Base-by-base conservation (phyloP, 2,113 vertebrate genomes). In the Mystacornis crossleyi region DNA sequence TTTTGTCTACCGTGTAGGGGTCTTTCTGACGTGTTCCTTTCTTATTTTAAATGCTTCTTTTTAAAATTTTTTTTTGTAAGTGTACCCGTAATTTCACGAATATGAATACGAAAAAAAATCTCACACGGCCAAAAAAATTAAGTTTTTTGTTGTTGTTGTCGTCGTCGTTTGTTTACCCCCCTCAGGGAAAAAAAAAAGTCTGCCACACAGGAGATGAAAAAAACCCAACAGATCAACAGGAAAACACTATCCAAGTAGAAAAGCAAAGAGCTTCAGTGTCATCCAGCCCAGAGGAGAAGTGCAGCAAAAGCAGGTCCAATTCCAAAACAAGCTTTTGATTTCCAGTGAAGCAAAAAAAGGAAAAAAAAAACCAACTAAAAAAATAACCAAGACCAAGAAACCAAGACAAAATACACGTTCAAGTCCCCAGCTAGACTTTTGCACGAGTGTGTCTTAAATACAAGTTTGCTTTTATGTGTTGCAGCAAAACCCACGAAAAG, bases 81-180 rank as follows among this genome's bases (percentile, higher is more conserved):
- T 98, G 97, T 98, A 98, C 98, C 98, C 98, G 98, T 99, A 98
- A 98, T 98, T 96, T 97, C 95, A 97, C 93, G 89, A 97, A 94
- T 95, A 91, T 97, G 84, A 98, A 97, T 97, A 90, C 80, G 95
- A 96, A 97, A 97, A 92, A 92, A 95, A 97, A 97, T 97, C 95
- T 97, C 95, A 96, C 95, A 88, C 96, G 97, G 97, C 97, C 78
- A 89, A 96, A 96, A 95, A 94, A 79, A 61, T 16, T 20, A 69
- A 78, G 42, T 36, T 88, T 81, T 58, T 60, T 50, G 61, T 81
- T 81, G 70, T 65, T 31, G 47, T 71, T 8, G 78, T 58, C 29
- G 87, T 58, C 29, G 87, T 82, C 47, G 82, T 86, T 75, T 50
- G 84, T 45, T 91, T 61, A 75, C n/a, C 90, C 81, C 78, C 55